A percentile compares a stretch with the other conserved stretches of the same genome.
phyloP scores from a whole-genome alignment of 2,113 vertebrate species.

The Pelodiscus sinensis region DNA sequence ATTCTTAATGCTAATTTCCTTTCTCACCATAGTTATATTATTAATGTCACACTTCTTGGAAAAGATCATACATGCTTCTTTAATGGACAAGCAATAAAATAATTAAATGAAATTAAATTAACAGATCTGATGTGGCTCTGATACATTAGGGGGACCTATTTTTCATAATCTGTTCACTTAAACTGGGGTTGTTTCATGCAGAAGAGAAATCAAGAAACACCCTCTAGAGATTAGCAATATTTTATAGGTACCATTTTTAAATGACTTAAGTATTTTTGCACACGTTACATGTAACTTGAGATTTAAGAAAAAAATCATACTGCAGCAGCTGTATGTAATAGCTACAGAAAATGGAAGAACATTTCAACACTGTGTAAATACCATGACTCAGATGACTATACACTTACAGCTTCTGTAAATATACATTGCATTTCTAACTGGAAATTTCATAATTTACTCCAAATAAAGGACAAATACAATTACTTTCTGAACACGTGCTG shows the following conservation, averaged over 20 bases:
- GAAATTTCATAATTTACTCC: neutral
- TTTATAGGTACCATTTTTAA: neutral
- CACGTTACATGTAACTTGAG: neutral
- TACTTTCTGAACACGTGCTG: neutral
- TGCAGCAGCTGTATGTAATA: neutral
- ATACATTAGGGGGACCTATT: constrained; percentile 42
- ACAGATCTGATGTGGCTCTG: constrained; percentile 1
- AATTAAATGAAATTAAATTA: constrained; percentile 65
- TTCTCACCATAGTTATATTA: constrained; percentile 37
- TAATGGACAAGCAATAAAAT: constrained; percentile 48
- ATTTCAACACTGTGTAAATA: neutral
- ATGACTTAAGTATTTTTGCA: neutral
- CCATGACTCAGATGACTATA: neutral
- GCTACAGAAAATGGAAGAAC: neutral
- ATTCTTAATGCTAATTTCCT: constrained; percentile 52
- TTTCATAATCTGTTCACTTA: neutral
- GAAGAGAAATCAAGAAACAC: neutral
- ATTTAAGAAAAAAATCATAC: neutral
- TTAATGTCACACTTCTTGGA: constrained; percentile 29
- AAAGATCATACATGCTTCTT: constrained; percentile 11
- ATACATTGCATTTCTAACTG: neutral
- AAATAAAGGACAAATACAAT: constrained; percentile 19
- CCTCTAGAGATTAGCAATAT: neutral
- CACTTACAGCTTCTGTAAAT: neutral
- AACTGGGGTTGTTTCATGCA: constrained; percentile 11